Evolutionary conservation across 2,113 vertebrate species (phyloP).

Genomic region (Eclectus roratus): DNA sequence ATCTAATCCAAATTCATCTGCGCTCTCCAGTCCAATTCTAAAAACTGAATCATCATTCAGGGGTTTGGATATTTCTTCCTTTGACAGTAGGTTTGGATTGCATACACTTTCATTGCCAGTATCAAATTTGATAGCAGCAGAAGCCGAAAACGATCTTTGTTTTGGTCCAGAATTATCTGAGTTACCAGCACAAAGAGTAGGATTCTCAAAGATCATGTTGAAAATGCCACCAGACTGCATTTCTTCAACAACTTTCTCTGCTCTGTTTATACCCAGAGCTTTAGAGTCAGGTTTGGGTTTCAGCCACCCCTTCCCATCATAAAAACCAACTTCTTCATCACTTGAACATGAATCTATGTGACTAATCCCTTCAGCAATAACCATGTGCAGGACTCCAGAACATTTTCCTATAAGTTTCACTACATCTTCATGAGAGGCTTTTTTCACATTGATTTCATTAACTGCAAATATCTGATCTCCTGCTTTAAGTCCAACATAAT

Average conservation of each 20-base stretch:
- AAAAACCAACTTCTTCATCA: conserved; percentile 87
- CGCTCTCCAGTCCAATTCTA: conserved; percentile 71
- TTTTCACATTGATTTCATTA: conserved; percentile 93
- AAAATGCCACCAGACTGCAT: conserved; percentile 96
- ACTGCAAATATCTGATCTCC: conserved; percentile 91
- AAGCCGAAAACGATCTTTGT: conserved; percentile 79
- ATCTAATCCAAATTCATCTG: conserved; percentile 79
- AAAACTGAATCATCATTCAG: conserved; percentile 83
- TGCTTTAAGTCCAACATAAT: conserved; percentile 88
- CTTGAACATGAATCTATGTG: conserved; percentile 90
- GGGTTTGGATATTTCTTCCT: conserved; percentile 81
- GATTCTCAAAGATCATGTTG: conserved; percentile 95
- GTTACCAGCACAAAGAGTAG: conserved; percentile 79
- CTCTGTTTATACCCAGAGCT: conserved; percentile 91
- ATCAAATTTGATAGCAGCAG: conserved; percentile 74
- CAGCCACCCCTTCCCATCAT: conserved; percentile 83
- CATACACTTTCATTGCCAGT: conserved; percentile 48
- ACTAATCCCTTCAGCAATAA: conserved; percentile 81
- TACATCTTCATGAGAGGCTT: conserved; percentile 95
- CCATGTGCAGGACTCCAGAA: conserved; percentile 88
- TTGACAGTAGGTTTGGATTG: conserved; percentile 77
- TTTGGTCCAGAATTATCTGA: conserved; percentile 75
- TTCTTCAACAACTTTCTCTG: conserved; percentile 93
- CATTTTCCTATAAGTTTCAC: conserved; percentile 95
- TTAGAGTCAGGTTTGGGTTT: conserved; percentile 89